A percentile compares a stretch with the other conserved stretches of the same genome.
These are phyloP conservation scores for Drosophila pruinosa DNA, from an alignment of 1,140 invertebrate species.

Conservation along the genomic window DNA sequence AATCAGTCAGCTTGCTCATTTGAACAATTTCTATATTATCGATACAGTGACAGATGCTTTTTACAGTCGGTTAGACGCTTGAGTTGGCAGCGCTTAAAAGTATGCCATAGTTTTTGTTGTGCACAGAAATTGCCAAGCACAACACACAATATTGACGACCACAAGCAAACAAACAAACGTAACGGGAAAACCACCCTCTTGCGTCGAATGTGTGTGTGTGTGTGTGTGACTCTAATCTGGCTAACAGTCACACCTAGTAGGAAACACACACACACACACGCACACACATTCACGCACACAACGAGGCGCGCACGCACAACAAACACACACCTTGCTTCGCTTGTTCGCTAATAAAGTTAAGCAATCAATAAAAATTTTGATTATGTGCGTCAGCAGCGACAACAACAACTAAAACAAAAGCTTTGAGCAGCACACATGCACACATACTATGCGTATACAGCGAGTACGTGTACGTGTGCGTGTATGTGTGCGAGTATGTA, in stretches of 20 bases:
- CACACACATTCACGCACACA: constrained; percentile 11
- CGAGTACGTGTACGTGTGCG: neutral
- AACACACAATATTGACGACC: neutral
- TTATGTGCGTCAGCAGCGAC: constrained; percentile 18
- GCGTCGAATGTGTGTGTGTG: neutral
- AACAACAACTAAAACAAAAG: constrained; percentile 28
- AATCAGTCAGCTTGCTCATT: neutral
- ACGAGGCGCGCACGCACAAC: constrained; percentile 6
- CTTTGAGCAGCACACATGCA: neutral
- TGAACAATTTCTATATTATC: neutral
- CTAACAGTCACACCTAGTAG: constrained; percentile 26
- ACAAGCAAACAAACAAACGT: constrained; percentile 1
- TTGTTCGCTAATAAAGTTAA: constrained; percentile 44
- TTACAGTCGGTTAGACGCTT: constrained; percentile 1
- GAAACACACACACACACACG: neutral
- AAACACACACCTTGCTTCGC: constrained; percentile 8
- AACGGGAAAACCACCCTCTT: constrained; percentile 17
- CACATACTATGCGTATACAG: too few relatives aligned
- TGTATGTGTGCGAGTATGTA: constrained; percentile 15
- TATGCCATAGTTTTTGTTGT: constrained; percentile 3
- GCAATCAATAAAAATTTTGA: constrained; percentile 51
- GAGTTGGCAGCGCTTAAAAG: neutral
- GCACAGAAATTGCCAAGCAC: neutral
- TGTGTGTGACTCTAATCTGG: constrained; percentile 4
- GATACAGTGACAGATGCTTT: constrained; percentile 1